These are phyloP conservation scores for Andricus curvator DNA, from an alignment of 2,888 invertebrate genomes.

Conservation along the genomic window DNA sequence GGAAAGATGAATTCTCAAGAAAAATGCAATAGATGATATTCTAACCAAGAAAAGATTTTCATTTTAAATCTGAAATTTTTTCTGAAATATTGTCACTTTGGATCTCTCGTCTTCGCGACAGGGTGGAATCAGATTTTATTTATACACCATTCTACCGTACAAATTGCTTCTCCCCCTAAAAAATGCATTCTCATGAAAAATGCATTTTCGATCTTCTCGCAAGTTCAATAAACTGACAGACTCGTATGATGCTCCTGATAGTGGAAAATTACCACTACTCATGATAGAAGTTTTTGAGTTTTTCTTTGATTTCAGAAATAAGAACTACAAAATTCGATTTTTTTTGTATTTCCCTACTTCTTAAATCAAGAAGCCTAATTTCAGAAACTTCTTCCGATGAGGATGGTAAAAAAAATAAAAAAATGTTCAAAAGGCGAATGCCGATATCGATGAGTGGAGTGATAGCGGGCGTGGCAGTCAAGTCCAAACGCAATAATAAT, in stretches of 20 bases:
- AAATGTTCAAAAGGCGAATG: slow-evolving; percentile 20
- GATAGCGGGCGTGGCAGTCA: slow-evolving; percentile 37
- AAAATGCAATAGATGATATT: too few species aligned
- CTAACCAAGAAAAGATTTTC: too few species aligned
- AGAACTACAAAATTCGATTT: neutral
- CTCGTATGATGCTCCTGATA: slow-evolving; percentile 33
- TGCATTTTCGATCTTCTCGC: slow-evolving; percentile 44
- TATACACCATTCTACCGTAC: slow-evolving; percentile 33
- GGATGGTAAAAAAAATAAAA: slow-evolving; percentile 9
- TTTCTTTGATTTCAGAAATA: slow-evolving; percentile 3
- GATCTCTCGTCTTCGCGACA: slow-evolving; percentile 29
- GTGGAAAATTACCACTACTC: slow-evolving; percentile 30
- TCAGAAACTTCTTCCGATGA: slow-evolving; percentile 6
- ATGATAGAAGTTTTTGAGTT: slow-evolving; percentile 19
- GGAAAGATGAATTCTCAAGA: too few species aligned
- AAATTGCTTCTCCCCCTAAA: slow-evolving; percentile 41
- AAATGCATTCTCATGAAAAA: slow-evolving; percentile 48
- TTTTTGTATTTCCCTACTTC: neutral
- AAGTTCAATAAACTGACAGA: slow-evolving; percentile 20
- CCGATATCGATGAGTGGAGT: slow-evolving; percentile 30
- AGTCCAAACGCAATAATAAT: slow-evolving; percentile 57
- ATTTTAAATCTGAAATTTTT: too few species aligned
- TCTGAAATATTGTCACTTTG: slow-evolving; percentile 27
- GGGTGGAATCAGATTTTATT: slow-evolving; percentile 41
- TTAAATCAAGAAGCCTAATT: neutral